Percentiles rank a stretch among this genome's conserved stretches.
These are phyloP conservation scores for Mola mola DNA, from an alignment of 2,113 vertebrate species.

Conservation along the genomic window DNA sequence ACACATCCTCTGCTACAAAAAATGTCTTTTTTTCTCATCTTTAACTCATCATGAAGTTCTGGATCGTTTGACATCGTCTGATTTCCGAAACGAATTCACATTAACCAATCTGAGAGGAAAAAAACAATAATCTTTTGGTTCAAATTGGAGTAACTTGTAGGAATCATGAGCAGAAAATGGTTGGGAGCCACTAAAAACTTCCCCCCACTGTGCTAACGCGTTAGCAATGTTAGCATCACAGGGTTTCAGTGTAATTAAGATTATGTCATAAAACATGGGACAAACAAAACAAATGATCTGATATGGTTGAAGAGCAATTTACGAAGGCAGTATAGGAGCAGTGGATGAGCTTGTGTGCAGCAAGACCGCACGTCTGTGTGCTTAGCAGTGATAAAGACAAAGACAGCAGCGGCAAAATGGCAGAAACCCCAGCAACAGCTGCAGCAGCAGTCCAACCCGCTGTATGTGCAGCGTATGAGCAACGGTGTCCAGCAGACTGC, in stretches of 20 bases:
- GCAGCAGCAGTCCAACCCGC: constrained; percentile 36
- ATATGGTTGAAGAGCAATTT: not conserved
- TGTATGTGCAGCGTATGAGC: constrained; percentile 43
- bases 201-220: too few species aligned
- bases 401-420: constrained; percentile 20
- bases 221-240: not conserved
- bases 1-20: too few species aligned
- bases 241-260: too few species aligned
- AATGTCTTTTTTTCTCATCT: too few species aligned
- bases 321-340: not conserved
- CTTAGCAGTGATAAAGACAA: constrained; percentile 2
- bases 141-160: too few species aligned
- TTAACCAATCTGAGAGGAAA: not conserved
- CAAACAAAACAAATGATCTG: not conserved
- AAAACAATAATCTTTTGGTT: not conserved
- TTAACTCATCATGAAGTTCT: not conserved
- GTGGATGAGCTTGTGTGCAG: not conserved
- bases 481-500: constrained; percentile 59
- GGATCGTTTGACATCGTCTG: not conserved
- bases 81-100: not conserved
- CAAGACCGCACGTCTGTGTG: not conserved
- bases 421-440: constrained; percentile 37
- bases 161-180: not conserved
- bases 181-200: not conserved
- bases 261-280: not conserved